Evolutionary conservation across 2,113 vertebrate genomes (phyloP), one percentile per base, ranked within the genome.

Genomic region (Anoplopoma fimbria): DNA sequence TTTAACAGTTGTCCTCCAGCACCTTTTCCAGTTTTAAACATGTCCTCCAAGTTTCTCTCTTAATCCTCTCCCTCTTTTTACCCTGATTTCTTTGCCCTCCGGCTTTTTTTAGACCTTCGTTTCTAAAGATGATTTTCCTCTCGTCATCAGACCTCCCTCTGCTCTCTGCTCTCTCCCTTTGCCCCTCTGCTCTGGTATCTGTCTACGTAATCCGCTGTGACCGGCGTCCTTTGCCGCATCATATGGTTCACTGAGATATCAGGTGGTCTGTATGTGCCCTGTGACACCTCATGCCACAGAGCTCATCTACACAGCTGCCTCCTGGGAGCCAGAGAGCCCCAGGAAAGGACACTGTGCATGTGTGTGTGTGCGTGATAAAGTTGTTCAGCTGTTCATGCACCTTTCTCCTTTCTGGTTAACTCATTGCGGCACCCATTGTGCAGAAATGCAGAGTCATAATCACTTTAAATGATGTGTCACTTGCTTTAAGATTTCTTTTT

Each of bases 301-400:
- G 61, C 68, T 72, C 76, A 51, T 76, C 15, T 1, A 19, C 75
- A 79, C 84, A 83, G 69, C 77, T 77, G 76, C 75, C 83, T 68
- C 90, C 83, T 55, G 85, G 77, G 86, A 88, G 53, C 2, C 38
- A 49, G 8, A 75, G 58, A 38, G 82, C 84, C 81, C 73, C 68
- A n/a, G 84, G 85, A 82, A 79, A 87, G 83, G 74, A 88, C 77
- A 82, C 72, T 2, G 53, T 34, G 75, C 80, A 42, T 17, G 1
- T 57, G 47, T 47, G 15, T 57, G 53, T 60, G 69, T 65, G 34
- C 14, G 60, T 40, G 40, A 69, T 63, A 31, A 45, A 69, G 68
- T 74, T 62, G 13, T 61, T 76, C 63, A 71, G 65, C 47, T 74
- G 14, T 27, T 58, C 55, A 61, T 75, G 57, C 68, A 67, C 17